Base-by-base conservation (phyloP, 2,888 invertebrate species). In the Molorchus minor region DNA sequence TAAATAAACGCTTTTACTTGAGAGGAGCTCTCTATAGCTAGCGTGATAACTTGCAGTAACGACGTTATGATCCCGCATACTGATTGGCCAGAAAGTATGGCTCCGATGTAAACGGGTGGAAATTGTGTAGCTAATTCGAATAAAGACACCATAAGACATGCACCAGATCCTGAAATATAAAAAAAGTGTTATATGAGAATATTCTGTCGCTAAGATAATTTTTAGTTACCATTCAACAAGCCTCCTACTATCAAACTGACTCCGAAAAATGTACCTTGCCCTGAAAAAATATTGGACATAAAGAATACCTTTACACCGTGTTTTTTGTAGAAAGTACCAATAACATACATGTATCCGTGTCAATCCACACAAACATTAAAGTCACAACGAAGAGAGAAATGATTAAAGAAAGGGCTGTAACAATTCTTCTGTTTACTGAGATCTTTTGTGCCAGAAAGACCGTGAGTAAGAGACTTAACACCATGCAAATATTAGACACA, bases 21-120 rank as follows among this genome's bases (percentile, higher is more conserved):
- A 5, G 61, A 56, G 5, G 59, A 47, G 12, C 54, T 51, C 5
- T 57, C 61, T 2, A 58, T 30, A 1, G 47, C 19, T 1, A 66
- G 35, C 4, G 63, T 46, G 3, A 65, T 12, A 5, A 68, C 49
- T 45, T 67, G 62, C n/a, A 64, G 41, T 10, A 56, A 41, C 1
- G 61, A 58, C 10, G 51, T 46, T n/a, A 67, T 38, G 2, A 69
- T 60, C 10, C 64, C 65, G 25, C 67, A 64, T 5, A 68, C 49
- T 16, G 68, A 49, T 38, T 66, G 64, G 7, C 70, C 70, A 0
- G 66, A 58, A 3, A 44, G 66, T 12, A 60, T 60, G 2, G 60
- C 58, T 5, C 64, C 67, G 2, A 67, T 51, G 25, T 59, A 64
- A 2, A 54, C 40, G 36, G 59, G 61, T 63, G 35, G 49, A 59